Conservation (phyloP, 2,113 vertebrate species). For the Phylloscopus whistleri region DNA sequence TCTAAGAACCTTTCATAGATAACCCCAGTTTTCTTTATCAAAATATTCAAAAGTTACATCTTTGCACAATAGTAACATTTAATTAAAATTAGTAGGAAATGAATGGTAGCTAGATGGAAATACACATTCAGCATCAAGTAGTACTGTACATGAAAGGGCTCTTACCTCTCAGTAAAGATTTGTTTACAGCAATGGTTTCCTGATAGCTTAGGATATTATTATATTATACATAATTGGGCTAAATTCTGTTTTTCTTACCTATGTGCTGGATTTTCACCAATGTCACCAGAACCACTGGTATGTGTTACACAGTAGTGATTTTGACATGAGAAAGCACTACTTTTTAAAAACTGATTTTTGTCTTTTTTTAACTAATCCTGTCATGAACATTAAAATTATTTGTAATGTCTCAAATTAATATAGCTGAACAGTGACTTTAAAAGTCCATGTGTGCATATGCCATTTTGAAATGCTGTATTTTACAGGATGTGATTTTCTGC, state of each 20-base stretch:
- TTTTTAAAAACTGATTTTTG: constrained; percentile 15
- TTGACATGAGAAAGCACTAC: background rate
- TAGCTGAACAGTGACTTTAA: background rate
- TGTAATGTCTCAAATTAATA: background rate
- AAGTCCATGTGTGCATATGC: background rate
- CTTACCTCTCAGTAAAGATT: constrained; percentile 62
- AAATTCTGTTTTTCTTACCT: constrained; percentile 9
- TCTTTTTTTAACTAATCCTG: background rate
- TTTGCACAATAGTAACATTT: background rate
- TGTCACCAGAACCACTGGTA: background rate
- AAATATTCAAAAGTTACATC: constrained; percentile 33
- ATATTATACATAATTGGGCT: background rate
- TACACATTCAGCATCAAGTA: constrained; percentile 24
- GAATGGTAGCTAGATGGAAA: constrained; percentile 45
- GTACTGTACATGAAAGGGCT: constrained; percentile 62
- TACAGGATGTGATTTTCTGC: constrained; percentile 52
- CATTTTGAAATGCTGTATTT: constrained; percentile 27
- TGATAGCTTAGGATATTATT: constrained; percentile 9
- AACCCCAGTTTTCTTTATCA: constrained; percentile 26
- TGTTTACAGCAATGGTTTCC: constrained; percentile 59
- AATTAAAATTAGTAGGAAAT: background rate
- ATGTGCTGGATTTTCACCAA: background rate
- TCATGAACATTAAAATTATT: background rate
- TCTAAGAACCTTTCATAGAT: constrained; percentile 18
- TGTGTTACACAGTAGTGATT: background rate